Base-by-base conservation (phyloP, 2,888 invertebrate species). In the Slavum lentiscoides region DNA sequence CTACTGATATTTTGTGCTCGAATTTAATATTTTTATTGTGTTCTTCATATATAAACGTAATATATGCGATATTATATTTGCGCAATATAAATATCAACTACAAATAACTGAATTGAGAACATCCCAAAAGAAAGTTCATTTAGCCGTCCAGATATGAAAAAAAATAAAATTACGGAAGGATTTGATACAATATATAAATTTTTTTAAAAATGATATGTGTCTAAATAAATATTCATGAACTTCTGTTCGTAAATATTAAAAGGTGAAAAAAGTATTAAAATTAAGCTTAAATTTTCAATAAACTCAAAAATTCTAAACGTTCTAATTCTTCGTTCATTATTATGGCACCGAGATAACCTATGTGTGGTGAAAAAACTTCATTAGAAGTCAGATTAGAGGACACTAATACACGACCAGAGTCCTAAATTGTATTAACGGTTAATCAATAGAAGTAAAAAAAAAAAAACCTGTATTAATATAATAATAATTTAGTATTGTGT, bases 141-240 rank as follows among this genome's bases (percentile, higher is more conserved):
- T 17, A 37, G 11, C 59, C 13, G 37, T 69, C 43, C 62, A 21
- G 43, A 11, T 39, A 39, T 23, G 67, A 64, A 59, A 9, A 67
- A 43, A 62, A 62, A 67, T 55, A 58, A 69, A 70, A 53, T 58
- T 62, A 69, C 55, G 55, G 69, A 77, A 77, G 77, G 53, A 69
- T 69, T 77, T 62, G 53, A 77, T 70, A 62, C 43, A 66, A 53
- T 53, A 53, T 53, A 53, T 53, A 13, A 11, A 3, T 64, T 53
- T 74, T 58, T 67, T 43, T 58, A 7, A 66, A 73, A 74, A 77
- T 77, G 77, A 77, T 77, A 77, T 77, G 76, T 75, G 59, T 77
- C 53, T 53, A 77, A 61, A 59, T 74, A 49, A 21, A 70, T 69
- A 61, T 37, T 62, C 39, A 55, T 39, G 37, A 70, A 70, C 21